A percentile compares a stretch with the other conserved stretches of the same genome.
These are phyloP conservation scores for Gambusia yucatana DNA, from an alignment of 2,797 vertebrate species.

Conservation along the genomic window DNA sequence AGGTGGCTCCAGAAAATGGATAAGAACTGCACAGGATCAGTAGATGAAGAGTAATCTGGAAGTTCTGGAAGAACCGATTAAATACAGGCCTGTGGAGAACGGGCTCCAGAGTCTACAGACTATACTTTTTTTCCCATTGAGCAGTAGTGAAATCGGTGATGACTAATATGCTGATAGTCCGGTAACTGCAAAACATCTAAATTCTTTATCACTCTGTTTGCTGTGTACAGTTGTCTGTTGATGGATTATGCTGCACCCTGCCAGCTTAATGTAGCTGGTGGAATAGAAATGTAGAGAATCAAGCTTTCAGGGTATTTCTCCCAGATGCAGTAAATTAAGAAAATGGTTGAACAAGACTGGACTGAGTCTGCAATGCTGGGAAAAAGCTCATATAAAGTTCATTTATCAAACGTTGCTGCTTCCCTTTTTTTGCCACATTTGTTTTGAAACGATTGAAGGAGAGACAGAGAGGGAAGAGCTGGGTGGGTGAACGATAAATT, in stretches of 20 bases:
- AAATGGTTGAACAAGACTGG: too few species aligned
- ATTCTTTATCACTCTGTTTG: conserved; percentile 1
- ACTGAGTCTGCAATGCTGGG: not conserved
- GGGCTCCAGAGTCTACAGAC: not conserved
- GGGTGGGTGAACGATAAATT: conserved; percentile 39
- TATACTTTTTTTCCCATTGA: not conserved
- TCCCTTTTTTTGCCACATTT: conserved; percentile 18
- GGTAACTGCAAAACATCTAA: not conserved
- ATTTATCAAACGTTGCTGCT: not conserved
- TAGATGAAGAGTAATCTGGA: not conserved
- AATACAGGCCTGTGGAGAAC: not conserved
- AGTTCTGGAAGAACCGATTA: not conserved
- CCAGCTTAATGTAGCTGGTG: conserved; percentile 9
- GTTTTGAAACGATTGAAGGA: conserved; percentile 17
- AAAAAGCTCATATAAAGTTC: not conserved
- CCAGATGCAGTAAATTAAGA: conserved; percentile 9
- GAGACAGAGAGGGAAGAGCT: conserved; percentile 19
- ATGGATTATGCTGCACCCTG: conserved; percentile 4
- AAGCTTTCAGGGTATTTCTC: not conserved
- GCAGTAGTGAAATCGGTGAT: not conserved
- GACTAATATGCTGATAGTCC: not conserved
- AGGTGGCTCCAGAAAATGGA: not conserved
- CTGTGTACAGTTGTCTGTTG: not conserved
- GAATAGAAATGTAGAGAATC: not conserved
- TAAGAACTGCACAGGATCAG: not conserved